Evolutionary conservation across 2,888 invertebrate genomes (phyloP).

Genomic region (Entomobrya proxima): DNA sequence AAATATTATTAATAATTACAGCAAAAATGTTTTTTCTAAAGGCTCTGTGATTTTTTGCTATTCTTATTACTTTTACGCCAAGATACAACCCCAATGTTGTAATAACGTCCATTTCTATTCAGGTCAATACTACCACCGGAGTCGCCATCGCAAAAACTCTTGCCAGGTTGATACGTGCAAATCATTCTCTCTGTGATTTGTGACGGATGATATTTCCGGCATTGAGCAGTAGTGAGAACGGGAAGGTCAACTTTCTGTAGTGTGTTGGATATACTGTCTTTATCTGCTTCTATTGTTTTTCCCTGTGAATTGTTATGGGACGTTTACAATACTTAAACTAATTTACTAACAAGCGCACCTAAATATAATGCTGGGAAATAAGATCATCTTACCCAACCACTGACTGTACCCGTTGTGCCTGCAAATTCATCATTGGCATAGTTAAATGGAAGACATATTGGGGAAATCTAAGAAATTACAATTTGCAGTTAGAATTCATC

Average conservation of each 20-base stretch:
- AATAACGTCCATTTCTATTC: slow-evolving; percentile 54
- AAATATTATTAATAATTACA: not conserved
- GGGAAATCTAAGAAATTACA: slow-evolving; percentile 39
- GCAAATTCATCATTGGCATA: slow-evolving; percentile 54
- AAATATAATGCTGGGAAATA: not conserved
- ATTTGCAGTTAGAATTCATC: not conserved
- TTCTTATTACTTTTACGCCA: slow-evolving; percentile 47
- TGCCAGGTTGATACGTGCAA: slow-evolving; percentile 72
- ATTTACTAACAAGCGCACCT: not conserved
- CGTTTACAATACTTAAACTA: not conserved
- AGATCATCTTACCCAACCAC: slow-evolving; percentile 66
- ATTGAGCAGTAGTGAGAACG: slow-evolving; percentile 60
- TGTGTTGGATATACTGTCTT: slow-evolving; percentile 15
- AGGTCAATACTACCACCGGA: slow-evolving; percentile 73
- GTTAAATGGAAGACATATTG: slow-evolving; percentile 71
- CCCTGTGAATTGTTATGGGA: not conserved
- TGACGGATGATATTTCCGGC: slow-evolving; percentile 33
- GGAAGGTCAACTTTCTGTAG: slow-evolving; percentile 67
- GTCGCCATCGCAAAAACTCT: slow-evolving; percentile 72
- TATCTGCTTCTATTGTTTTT: slow-evolving; percentile 31
- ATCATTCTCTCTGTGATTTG: slow-evolving; percentile 69
- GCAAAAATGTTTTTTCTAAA: no score
- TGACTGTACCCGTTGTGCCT: slow-evolving; percentile 46
- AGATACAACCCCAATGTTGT: slow-evolving; percentile 69
- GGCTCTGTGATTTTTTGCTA: slow-evolving; percentile 29